These are phyloP conservation scores for Pardalotus punctatus DNA, from an alignment of 2,113 vertebrate genomes.

Conservation along the genomic window DNA sequence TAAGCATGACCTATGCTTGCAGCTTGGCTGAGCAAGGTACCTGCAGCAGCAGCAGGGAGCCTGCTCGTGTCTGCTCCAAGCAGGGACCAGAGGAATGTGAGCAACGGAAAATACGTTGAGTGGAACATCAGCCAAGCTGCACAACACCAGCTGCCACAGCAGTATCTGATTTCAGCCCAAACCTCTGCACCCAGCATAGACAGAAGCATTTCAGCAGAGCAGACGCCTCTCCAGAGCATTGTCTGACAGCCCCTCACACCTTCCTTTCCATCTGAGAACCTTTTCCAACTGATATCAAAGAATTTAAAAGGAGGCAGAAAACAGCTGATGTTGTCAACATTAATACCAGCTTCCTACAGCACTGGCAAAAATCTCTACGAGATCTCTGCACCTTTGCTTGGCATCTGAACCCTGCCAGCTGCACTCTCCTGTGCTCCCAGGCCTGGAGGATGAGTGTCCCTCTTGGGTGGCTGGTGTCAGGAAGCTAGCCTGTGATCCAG, in stretches of 20 bases:
- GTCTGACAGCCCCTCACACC: neutral
- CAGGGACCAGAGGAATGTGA: neutral
- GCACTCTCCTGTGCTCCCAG: neutral
- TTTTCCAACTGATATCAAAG: neutral
- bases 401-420: neutral
- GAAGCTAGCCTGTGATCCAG: neutral
- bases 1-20: neutral
- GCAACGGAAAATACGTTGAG: neutral
- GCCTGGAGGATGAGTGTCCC: neutral
- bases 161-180: neutral
- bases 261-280: neutral
- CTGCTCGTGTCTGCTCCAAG: neutral
- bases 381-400: neutral
- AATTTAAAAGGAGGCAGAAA: neutral
- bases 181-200: neutral
- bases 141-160: neutral
- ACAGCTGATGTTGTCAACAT: neutral
- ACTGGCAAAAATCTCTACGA: neutral
- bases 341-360: neutral
- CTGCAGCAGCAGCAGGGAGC: conserved; percentile 12
- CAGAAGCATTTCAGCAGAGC: neutral
- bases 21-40: neutral
- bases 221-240: neutral
- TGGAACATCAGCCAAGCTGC: neutral
- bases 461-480: neutral